A percentile compares a stretch with the other conserved stretches of the same genome.
Evolutionary conservation across 2,888 invertebrate genomes (phyloP).

Genomic region (Protonemura montana): DNA sequence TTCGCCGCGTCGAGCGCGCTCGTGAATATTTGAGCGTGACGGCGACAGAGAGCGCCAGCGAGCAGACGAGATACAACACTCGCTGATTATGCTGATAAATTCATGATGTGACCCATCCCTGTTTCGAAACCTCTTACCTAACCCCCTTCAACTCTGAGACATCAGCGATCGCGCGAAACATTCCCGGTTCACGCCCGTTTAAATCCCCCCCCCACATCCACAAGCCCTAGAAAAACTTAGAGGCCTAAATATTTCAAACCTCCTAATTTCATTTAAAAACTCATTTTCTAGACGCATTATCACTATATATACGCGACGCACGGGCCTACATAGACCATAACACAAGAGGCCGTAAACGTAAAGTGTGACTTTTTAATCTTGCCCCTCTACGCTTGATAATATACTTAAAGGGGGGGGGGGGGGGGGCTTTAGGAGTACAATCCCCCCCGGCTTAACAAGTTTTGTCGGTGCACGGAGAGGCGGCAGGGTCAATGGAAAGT

Average conservation of each 20-base stretch:
- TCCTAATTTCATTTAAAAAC: slow-evolving; percentile 12
- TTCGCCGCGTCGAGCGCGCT: background rate
- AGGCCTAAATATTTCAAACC: background rate
- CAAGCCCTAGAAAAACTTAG: background rate
- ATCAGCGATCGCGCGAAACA: no score
- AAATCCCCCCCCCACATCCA: background rate
- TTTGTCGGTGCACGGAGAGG: background rate
- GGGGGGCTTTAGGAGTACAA: background rate
- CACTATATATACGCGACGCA: background rate
- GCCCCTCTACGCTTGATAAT: background rate
- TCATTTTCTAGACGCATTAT: background rate
- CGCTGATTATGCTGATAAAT: background rate
- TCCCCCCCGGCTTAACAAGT: background rate
- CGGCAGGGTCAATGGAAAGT: background rate
- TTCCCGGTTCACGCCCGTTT: no score
- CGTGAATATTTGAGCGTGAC: background rate
- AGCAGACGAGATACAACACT: background rate
- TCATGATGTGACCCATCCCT: background rate
- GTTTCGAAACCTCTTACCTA: background rate
- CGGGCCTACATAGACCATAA: background rate
- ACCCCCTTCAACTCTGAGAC: no score
- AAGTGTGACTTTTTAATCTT: slow-evolving; percentile 9
- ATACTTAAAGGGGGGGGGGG: background rate
- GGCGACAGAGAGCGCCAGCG: background rate
- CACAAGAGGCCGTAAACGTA: background rate